Conservation (phyloP, 2,113 vertebrate species). For the Echinops telfairi region DNA sequence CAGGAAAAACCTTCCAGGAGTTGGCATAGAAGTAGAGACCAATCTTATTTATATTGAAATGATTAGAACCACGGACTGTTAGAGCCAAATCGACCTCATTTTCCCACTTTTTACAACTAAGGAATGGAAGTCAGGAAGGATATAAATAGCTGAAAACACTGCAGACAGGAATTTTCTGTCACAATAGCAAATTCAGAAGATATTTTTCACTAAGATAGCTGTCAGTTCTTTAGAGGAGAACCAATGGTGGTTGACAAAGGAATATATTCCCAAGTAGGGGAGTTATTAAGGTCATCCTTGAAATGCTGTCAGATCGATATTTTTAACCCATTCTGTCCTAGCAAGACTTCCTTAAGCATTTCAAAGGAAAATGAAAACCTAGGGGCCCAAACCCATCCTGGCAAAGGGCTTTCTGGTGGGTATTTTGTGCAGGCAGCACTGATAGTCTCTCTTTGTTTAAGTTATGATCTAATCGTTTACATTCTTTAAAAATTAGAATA, state of each 20-base stretch:
- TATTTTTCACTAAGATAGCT: neutral
- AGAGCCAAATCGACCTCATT: neutral
- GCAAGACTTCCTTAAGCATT: constrained; percentile 49
- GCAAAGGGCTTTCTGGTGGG: neutral
- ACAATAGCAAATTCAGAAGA: neutral
- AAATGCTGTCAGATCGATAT: neutral
- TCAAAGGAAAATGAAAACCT: constrained; percentile 44
- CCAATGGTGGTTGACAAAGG: neutral
- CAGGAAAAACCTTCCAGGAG: neutral
- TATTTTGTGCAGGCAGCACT: neutral
- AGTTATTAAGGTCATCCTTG: neutral
- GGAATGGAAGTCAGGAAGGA: neutral
- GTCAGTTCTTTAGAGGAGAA: neutral
- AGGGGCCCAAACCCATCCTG: neutral
- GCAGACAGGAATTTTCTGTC: neutral
- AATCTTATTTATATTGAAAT: neutral
- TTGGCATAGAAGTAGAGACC: neutral
- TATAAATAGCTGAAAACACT: neutral
- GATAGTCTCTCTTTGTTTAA: neutral
- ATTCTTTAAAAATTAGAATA: constrained; percentile 22
- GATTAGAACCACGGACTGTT: neutral
- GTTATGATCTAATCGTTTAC: neutral
- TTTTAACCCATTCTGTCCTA: constrained; percentile 28
- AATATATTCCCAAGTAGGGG: neutral
- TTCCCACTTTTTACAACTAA: neutral